Percentiles rank a stretch among this genome's conserved stretches.
Conservation (phyloP, 1,140 invertebrate genomes). For the Brachionus rubens region DNA sequence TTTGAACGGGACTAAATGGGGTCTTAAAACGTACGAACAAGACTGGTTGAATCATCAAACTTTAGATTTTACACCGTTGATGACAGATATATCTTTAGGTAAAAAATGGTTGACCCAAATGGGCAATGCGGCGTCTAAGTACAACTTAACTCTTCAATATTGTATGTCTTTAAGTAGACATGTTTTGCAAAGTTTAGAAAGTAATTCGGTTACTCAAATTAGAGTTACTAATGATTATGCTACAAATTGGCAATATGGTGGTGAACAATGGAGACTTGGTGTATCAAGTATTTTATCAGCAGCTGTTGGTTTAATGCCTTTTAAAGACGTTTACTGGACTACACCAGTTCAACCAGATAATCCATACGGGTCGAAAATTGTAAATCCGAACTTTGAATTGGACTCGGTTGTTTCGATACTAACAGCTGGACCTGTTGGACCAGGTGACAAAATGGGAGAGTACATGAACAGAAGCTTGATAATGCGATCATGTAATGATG, state of each 20-base stretch:
- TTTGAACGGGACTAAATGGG: slow-evolving; percentile 50
- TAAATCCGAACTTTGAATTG: slow-evolving; percentile 49
- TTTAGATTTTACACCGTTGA: slow-evolving; percentile 47
- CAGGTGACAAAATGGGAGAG: slow-evolving; percentile 50
- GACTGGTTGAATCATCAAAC: slow-evolving; percentile 50
- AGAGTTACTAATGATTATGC: slow-evolving; percentile 46
- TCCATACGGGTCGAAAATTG: slow-evolving; percentile 47
- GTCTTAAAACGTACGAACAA: slow-evolving; percentile 51
- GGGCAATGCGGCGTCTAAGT: slow-evolving; percentile 48
- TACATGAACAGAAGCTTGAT: slow-evolving; percentile 47
- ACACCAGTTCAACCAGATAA: slow-evolving; percentile 52
- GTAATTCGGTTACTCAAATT: slow-evolving; percentile 49
- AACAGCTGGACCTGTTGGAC: slow-evolving; percentile 50
- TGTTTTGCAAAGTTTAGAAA: slow-evolving; percentile 48
- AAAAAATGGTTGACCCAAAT: slow-evolving; percentile 49
- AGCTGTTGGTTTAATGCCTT: slow-evolving; percentile 53
- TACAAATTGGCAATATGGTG: slow-evolving; percentile 24
- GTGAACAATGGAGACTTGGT: slow-evolving; percentile 54
- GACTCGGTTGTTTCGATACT: slow-evolving; percentile 51
- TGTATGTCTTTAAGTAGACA: slow-evolving; percentile 50
- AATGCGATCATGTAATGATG: slow-evolving; percentile 49
- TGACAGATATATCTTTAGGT: slow-evolving; percentile 48
- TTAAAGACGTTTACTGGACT: slow-evolving; percentile 57
- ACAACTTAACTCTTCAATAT: slow-evolving; percentile 49
- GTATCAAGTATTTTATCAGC: slow-evolving; percentile 53